Conservation (phyloP, 2,888 invertebrate genomes). For the Aphrophora alni region DNA sequence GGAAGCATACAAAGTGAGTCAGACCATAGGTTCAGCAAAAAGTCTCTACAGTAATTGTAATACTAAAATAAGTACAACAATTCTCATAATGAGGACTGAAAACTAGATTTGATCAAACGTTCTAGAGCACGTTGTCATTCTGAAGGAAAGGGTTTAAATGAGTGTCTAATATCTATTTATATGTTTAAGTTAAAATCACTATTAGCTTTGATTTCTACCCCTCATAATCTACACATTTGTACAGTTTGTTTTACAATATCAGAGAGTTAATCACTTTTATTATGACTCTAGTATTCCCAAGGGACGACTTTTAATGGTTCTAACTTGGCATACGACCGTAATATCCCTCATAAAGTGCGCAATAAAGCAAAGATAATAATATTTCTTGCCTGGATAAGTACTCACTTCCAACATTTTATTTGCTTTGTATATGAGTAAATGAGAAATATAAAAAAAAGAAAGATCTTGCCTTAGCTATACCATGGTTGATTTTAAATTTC, state of each 20-base stretch:
- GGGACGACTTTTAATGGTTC: not conserved
- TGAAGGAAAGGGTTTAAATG: no score
- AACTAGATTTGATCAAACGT: no score
- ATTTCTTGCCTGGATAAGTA: not conserved
- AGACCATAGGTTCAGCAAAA: no score
- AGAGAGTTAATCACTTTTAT: constrained; percentile 2
- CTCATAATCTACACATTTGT: not conserved
- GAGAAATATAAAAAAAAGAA: not conserved
- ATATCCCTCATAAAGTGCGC: not conserved
- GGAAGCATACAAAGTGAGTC: no score
- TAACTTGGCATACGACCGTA: not conserved
- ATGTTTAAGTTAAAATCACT: not conserved
- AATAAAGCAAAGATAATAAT: not conserved
- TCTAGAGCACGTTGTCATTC: no score
- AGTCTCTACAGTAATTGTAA: no score
- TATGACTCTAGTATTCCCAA: not conserved
- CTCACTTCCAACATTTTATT: not conserved
- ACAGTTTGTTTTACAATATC: constrained; percentile 9
- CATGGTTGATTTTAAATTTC: no score
- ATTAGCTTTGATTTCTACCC: not conserved
- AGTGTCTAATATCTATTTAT: not conserved
- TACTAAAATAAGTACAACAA: no score
- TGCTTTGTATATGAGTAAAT: not conserved
- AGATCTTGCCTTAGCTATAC: not conserved
- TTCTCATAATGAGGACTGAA: no score